Evolutionary conservation across 2,113 vertebrate genomes (phyloP).

Genomic region (Coturnix japonica): DNA sequence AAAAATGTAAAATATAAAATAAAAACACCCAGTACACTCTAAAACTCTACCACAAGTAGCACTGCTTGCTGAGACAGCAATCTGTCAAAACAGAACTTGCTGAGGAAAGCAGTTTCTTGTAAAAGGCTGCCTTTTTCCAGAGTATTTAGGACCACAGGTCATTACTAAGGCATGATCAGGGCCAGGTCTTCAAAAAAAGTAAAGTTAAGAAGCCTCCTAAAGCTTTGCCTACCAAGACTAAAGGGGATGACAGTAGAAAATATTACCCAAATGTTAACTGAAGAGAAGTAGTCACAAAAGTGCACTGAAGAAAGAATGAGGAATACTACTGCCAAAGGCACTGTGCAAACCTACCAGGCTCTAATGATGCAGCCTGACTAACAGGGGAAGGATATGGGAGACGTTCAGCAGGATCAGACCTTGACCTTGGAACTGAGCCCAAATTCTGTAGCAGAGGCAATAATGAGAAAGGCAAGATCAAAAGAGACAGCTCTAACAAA

Average conservation of each 20-base stretch:
- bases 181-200: background rate
- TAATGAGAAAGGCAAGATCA: conserved; percentile 33
- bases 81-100: background rate
- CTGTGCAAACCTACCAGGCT: background rate
- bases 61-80: background rate
- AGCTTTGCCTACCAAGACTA: background rate
- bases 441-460: background rate
- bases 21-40: background rate
- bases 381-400: background rate
- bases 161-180: background rate
- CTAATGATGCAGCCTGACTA: conserved; percentile 53
- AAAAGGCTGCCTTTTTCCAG: background rate
- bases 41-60: rapidly evolving
- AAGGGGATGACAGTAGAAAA: background rate
- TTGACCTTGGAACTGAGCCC: conserved; percentile 31
- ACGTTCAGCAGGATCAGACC: conserved; percentile 13
- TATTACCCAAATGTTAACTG: background rate
- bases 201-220: background rate
- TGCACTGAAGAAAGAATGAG: background rate
- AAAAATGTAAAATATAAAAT: background rate
- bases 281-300: background rate
- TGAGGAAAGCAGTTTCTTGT: background rate
- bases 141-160: background rate
- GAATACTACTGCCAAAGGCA: background rate
- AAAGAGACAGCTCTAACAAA: conserved; percentile 26